Evolutionary conservation across 37 sponge, comb jelly and placozoan species (phyloP).

Genomic region (Petrosia ficiformis): DNA sequence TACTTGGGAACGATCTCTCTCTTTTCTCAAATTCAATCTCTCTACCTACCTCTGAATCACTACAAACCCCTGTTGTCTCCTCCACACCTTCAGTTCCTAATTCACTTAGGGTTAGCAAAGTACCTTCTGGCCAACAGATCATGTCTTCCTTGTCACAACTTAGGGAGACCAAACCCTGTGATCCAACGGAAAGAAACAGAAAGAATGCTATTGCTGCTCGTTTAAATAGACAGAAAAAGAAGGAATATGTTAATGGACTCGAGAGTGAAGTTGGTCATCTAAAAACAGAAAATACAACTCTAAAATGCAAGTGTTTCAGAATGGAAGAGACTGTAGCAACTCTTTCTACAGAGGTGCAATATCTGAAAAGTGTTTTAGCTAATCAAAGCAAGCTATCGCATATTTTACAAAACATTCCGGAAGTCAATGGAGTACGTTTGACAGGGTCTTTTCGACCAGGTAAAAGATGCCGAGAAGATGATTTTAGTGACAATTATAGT

Average conservation of each 20-base stretch:
- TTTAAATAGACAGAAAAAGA: slow-evolving; percentile 71
- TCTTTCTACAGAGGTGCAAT: slow-evolving; percentile 58
- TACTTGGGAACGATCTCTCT: slow-evolving; percentile 8
- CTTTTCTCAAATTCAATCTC: background rate
- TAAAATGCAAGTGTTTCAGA: slow-evolving; percentile 34
- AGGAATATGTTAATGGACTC: slow-evolving; percentile 44
- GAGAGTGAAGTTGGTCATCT: slow-evolving; percentile 38
- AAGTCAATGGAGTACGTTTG: slow-evolving; percentile 35
- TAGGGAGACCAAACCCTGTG: too few relatives aligned
- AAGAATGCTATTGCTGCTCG: slow-evolving; percentile 75
- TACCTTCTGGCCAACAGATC: background rate
- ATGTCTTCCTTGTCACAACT: background rate
- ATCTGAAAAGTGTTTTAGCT: slow-evolving; percentile 59
- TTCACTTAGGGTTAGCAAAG: background rate
- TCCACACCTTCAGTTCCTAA: background rate
- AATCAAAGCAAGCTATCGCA: slow-evolving; percentile 64
- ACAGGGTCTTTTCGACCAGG: slow-evolving; percentile 32
- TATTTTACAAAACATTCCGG: slow-evolving; percentile 64
- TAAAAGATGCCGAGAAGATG: slow-evolving; percentile 1
- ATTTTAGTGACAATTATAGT: background rate
- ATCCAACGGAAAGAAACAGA: slow-evolving; percentile 20
- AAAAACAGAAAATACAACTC: slow-evolving; percentile 37
- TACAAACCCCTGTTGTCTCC: background rate
- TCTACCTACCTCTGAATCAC: background rate
- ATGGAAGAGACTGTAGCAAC: slow-evolving; percentile 8